A percentile compares a stretch with the other conserved stretches of the same genome.
phyloP scores from a whole-genome alignment of 2,797 vertebrate genomes.

The Poeciliopsis infans region DNA sequence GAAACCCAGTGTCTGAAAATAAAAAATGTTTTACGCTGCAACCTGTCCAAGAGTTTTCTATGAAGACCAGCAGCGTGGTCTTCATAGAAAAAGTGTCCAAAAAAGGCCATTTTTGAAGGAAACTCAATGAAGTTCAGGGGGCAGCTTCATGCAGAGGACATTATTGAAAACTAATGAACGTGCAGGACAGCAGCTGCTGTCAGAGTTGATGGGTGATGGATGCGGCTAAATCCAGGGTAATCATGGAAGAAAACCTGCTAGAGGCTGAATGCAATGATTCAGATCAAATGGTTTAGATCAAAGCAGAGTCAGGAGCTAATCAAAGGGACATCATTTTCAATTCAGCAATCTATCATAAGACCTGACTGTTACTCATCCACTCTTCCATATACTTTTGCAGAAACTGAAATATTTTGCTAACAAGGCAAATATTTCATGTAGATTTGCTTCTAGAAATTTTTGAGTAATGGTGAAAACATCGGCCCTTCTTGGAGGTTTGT shows the following conservation, averaged over 20 bases:
- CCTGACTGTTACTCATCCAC: background rate
- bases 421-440: background rate
- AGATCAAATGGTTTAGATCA: background rate
- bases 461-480: background rate
- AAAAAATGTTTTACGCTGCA: background rate
- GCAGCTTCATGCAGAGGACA: background rate
- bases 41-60: background rate
- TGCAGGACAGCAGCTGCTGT: background rate
- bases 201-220: background rate
- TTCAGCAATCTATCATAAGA: background rate
- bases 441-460: background rate
- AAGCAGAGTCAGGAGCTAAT: background rate
- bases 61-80: too few relatives aligned
- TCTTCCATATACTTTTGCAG: background rate
- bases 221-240: background rate
- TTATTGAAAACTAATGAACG: too few relatives aligned
- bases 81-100: too few relatives aligned
- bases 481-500: background rate
- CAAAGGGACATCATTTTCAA: background rate
- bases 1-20: background rate
- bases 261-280: background rate
- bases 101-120: background rate
- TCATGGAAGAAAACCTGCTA: background rate
- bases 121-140: background rate
- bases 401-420: background rate